Conservation (phyloP, 2,113 vertebrate species). For the Phasianus colchicus region DNA sequence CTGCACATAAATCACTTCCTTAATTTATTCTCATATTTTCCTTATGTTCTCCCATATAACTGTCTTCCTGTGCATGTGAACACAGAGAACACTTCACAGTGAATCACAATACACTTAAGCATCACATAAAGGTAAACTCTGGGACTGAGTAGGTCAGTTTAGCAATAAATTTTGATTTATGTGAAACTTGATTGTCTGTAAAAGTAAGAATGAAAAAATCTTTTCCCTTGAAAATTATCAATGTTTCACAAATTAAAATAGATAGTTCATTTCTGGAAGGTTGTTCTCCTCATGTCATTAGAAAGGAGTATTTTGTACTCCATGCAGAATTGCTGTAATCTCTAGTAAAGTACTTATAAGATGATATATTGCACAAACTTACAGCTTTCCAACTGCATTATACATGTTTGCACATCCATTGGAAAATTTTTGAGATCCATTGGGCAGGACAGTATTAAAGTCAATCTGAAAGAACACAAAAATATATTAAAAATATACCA, state of each 20-base stretch:
- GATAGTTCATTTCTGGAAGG: background rate
- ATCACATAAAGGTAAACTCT: background rate
- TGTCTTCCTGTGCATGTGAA: background rate
- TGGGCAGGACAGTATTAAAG: conserved; percentile 94
- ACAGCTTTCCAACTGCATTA: conserved; percentile 99
- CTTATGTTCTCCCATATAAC: background rate
- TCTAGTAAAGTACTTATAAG: background rate
- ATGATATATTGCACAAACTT: conserved; percentile 74
- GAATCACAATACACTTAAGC: background rate
- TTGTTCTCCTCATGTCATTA: background rate
- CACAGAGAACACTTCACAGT: background rate
- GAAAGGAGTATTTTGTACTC: background rate
- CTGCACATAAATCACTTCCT: background rate
- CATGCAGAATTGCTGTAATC: background rate
- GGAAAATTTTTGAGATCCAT: conserved; percentile 99
- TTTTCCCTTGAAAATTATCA: background rate
- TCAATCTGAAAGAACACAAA: conserved; percentile 85
- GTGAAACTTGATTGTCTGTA: background rate
- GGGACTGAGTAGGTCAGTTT: background rate
- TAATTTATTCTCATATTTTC: background rate
- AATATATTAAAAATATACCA: background rate
- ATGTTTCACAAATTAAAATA: background rate
- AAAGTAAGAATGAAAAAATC: background rate
- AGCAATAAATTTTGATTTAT: background rate
- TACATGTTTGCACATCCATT: conserved; percentile 98